These are phyloP conservation scores for Urocolius indicus DNA, from an alignment of 2,113 vertebrate genomes.

Conservation along the genomic window DNA sequence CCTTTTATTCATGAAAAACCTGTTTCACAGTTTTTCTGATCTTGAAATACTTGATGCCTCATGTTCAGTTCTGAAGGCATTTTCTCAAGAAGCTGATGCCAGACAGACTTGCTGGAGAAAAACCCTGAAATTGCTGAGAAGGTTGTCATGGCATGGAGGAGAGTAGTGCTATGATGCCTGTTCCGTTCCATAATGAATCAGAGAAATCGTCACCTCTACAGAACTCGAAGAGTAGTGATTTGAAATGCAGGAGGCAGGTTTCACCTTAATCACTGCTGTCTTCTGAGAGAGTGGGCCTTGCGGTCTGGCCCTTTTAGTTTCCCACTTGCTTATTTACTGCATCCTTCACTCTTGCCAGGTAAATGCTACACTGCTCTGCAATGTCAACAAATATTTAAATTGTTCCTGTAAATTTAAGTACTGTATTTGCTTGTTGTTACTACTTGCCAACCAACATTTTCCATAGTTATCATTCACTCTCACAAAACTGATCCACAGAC, in stretches of 20 bases:
- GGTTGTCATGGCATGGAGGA: background rate
- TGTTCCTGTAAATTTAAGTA: background rate
- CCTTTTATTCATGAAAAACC: background rate
- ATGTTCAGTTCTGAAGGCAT: background rate
- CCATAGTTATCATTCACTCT: background rate
- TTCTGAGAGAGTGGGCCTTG: background rate
- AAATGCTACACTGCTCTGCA: background rate
- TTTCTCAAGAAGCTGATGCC: background rate
- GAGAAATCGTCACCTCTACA: background rate
- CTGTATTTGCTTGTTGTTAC: background rate
- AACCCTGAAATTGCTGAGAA: background rate
- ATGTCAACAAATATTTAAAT: background rate
- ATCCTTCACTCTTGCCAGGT: background rate
- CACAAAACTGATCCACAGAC: background rate
- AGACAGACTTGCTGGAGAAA: background rate
- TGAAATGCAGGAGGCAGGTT: background rate
- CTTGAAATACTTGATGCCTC: background rate
- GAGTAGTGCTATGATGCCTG: background rate
- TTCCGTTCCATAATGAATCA: background rate
- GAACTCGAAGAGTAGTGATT: background rate
- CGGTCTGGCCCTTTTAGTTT: background rate
- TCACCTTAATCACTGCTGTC: background rate
- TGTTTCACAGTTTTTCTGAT: background rate
- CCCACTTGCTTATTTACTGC: background rate
- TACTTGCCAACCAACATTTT: background rate